Base-by-base conservation (phyloP, 2,797 vertebrate species). In the Pantherophis alleghaniensis region DNA sequence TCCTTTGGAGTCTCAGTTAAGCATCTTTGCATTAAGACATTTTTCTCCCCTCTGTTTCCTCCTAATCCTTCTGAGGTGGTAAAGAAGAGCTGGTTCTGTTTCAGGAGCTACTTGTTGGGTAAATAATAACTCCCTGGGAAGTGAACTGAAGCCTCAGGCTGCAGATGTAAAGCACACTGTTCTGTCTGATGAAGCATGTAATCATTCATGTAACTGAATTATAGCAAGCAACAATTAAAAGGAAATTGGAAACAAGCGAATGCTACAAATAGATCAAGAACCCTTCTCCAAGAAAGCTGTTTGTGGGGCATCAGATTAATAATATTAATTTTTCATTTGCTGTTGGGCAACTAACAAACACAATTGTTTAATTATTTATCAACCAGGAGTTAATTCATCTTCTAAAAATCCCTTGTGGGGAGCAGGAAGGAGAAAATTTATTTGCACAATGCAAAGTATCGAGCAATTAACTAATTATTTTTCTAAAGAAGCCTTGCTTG, bases 301-400 rank as follows among this genome's bases (percentile, higher is more conserved):
- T 94, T 94, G 79, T 90, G 92, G 94, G 94, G 93, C 94, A 91
- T 91, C 92, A 94, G 92, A 94, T 96, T 94, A 96, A 61, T 32
- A 94, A 91, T 69, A 93, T n/a, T 14, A 92, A 91, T 95, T 94
- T 95, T 94, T 87, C 37, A 93, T 94, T 69, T 94, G 90, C 93
- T 94, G 94, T 95, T 92, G 94, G 94, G 94, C 86, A 96, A 93
- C 59, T 24, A 90, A 93, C 66, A 95, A 90, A 94, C 90, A 95
- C 94, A 96, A 95, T 37, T 94, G 56, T 74, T 93, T 95, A 96
- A 95, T 96, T 95, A 94, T 94, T 95, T 96, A 96, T 96, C 96
- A 96, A 95, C 90, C 56, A 95, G 95, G 53, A 5, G 47, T 66
- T 94, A 96, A 96, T 96, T 95, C 92, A 93, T 95, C 92, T 95